Evolutionary conservation across 1,140 invertebrate species (phyloP), one percentile per base, ranked within the genome.

Genomic region (Diorhabda sublineata): DNA sequence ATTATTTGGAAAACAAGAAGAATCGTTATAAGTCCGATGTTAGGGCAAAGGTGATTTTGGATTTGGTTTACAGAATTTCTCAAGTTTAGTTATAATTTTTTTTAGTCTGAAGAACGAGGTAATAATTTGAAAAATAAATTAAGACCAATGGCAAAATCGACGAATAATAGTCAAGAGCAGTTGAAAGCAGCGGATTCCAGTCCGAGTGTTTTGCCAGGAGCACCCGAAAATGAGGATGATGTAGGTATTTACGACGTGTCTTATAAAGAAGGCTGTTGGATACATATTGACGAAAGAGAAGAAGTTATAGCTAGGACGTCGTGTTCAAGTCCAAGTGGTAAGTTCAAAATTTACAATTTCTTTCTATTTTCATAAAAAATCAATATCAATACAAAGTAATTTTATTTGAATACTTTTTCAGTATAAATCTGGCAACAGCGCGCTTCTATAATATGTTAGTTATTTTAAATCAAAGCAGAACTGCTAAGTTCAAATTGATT

Each of bases 91-190:
- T 56, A 56, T 47, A 45, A 41, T 41, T 41, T 72, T 69, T 69
- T 68, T 58, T 62, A 91, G 85, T 93, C 91, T 45, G 91, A 93
- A 83, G 91, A 93, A 84, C 84, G 92, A 69, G 87, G 87, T 2
- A 80, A 79, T 5, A 87, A 88, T 87, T 90, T 67, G 47, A 83
- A 86, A 47, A 86, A 85, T 73, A 87, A 80, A 77, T 81, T 90
- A 64, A 85, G 89, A 26, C 84, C 87, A 5, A 84, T 87, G 70
- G 87, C 88, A 5, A 81, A 89, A 74, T 92, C 90, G 6, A 90
- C 90, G 11, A 89, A 90, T 69, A 86, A 88, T 71, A 87, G 90
- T 79, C 80, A 91, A 81, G 91, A 92, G 74, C 89, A 88, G 71
- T 81, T 94, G 41, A 88, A 88, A 57, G 85, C 87, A 74, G 82